Conservation (phyloP, 2,888 invertebrate species). For the Dolichopus griseipennis region DNA sequence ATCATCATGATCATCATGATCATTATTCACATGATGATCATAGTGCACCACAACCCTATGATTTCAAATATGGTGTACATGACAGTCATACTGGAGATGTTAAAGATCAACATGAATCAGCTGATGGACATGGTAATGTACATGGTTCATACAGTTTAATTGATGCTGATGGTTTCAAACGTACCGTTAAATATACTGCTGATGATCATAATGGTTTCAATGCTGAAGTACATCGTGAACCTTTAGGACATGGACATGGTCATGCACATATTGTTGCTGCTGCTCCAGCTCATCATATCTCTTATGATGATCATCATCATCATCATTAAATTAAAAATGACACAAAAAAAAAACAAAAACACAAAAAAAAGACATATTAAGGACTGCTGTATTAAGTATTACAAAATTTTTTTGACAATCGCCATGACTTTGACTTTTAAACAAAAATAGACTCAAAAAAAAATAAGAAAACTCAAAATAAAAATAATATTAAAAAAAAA, state of each 20-base stretch:
- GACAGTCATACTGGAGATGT: constrained; percentile 37
- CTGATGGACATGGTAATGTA: constrained; percentile 37
- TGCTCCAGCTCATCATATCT: constrained; percentile 15
- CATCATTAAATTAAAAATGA: background rate
- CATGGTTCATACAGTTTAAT: constrained; percentile 38
- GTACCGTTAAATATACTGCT: constrained; percentile 37
- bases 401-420: too few species aligned
- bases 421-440: too few species aligned
- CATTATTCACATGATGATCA: constrained; percentile 31
- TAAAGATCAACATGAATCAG: constrained; percentile 37
- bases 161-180: constrained; percentile 37
- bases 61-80: constrained; percentile 36
- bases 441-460: too few species aligned
- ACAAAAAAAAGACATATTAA: too few species aligned
- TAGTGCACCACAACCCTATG: constrained; percentile 29
- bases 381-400: too few species aligned
- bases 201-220: constrained; percentile 39
- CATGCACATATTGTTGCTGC: constrained; percentile 25
- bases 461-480: too few species aligned
- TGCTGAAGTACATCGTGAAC: constrained; percentile 36
- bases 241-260: constrained; percentile 32
- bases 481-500: too few species aligned
- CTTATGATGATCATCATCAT: background rate
- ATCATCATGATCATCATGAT: background rate
- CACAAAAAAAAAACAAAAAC: too few species aligned